Evolutionary conservation across 2,797 vertebrate species (phyloP).

Genomic region (Enteromius thamalakanensis): DNA sequence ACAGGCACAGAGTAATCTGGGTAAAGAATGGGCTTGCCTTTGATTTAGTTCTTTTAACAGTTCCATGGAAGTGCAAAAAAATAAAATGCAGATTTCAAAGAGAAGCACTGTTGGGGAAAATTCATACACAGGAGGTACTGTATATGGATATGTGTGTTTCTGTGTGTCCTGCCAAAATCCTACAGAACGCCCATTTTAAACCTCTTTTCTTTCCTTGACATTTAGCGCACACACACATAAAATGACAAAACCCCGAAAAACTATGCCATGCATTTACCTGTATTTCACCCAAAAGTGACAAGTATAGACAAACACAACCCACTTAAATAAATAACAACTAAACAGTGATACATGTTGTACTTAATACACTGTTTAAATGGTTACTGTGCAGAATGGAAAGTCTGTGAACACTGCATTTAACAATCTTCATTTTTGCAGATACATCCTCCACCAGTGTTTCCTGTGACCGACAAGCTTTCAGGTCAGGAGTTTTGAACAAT

Average conservation of each 20-base stretch:
- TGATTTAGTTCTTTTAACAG: not conserved
- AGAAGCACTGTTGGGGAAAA: not conserved
- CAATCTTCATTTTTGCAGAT: not conserved
- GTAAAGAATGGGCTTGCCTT: not conserved
- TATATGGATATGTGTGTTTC: not conserved
- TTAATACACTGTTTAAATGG: not conserved
- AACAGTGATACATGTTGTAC: not conserved
- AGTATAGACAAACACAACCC: not conserved
- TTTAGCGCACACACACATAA: not conserved
- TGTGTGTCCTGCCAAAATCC: not conserved
- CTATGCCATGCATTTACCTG: not conserved
- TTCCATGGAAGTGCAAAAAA: conserved; percentile 16
- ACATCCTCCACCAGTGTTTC: not conserved
- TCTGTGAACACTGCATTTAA: not conserved
- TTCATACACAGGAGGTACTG: not conserved
- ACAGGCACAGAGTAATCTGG: not conserved
- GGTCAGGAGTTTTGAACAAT: not conserved
- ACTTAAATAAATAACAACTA: not conserved
- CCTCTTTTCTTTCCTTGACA: not conserved
- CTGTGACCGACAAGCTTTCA: not conserved
- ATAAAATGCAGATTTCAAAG: not conserved
- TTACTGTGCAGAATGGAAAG: not conserved
- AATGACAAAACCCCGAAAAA: not conserved
- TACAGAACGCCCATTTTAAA: not conserved
- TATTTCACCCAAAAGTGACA: not conserved